These are phyloP conservation scores for Nerophis ophidion DNA, from an alignment of 2,113 vertebrate species.

Conservation along the genomic window DNA sequence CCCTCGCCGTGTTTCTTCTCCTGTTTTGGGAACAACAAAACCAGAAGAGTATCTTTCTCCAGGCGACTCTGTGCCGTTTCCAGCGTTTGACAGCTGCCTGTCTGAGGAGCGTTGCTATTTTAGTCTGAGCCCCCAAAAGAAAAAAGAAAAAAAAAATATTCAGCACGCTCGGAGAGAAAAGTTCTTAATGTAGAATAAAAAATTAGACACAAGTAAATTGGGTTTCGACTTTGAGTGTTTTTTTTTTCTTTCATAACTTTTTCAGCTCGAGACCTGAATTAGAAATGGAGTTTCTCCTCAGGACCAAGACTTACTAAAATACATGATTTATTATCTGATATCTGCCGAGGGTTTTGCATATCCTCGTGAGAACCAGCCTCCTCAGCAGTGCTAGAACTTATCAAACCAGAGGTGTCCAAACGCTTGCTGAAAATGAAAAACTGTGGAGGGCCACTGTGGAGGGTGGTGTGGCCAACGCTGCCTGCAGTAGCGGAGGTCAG, in stretches of 20 bases:
- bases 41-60: constrained; percentile 35
- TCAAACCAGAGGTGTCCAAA: too few relatives aligned
- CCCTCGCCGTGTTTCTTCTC: constrained; percentile 27
- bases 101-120: constrained; percentile 48
- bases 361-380: too few relatives aligned
- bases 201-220: constrained; percentile 4
- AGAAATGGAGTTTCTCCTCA: too few relatives aligned
- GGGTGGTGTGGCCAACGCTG: too few relatives aligned
- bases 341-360: too few relatives aligned
- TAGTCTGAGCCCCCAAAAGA: constrained; percentile 26
- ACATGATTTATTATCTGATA: too few relatives aligned
- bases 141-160: constrained; percentile 15
- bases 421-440: too few relatives aligned
- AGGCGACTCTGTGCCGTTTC: constrained; percentile 46
- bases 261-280: too few relatives aligned
- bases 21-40: neutral
- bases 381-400: too few relatives aligned
- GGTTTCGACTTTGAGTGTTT: neutral
- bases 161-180: constrained; percentile 25
- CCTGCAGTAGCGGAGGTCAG: too few relatives aligned
- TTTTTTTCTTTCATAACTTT: neutral
- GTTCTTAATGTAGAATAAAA: constrained; percentile 4
- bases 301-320: too few relatives aligned
- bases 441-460: too few relatives aligned
- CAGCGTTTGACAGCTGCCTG: constrained; percentile 59